Base-by-base conservation (phyloP, 2,888 invertebrate species). In the Phalera bucephala region DNA sequence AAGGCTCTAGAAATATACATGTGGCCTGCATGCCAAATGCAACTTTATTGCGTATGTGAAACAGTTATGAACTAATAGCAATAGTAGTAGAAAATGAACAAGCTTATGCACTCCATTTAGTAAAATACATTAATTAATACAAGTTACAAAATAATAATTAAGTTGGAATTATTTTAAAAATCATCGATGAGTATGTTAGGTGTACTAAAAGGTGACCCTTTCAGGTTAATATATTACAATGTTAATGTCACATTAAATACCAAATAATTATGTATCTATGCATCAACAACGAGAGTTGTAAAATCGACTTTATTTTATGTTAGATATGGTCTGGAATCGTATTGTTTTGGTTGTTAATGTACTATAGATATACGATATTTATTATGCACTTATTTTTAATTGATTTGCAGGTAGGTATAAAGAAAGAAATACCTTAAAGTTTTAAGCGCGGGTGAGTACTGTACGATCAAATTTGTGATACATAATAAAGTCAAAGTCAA, bases 11-110 rank as follows among this genome's bases (percentile, higher is more conserved):
- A n/a, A n/a, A n/a, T n/a, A n/a, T n/a, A n/a, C n/a, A n/a, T n/a
- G 5, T 25, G 11, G 8, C 9, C 2, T 27, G 4, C n/a, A 26
- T n/a, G 13, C 4, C 14, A 14, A 27, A 27, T 27, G 3, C n/a
- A 41, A 37, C 36, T 35, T 36, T 30, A 39, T 22, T 35, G 42
- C 36, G 33, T 34, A 55, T 42, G 43, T 52, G 47, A 60, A 56
- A 52, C 39, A 27, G 31, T 52, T 12, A 12, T 12, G 2, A 25
- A 12, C 7, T 3, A 7, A 22, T n/a, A n/a, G n/a, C n/a, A n/a
- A n/a, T n/a, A 2, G 1, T 25, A 25, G 12, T 11, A n/a, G n/a
- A n/a, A n/a, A n/a, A 21, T 2, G 3, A 7, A 8, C 8, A 33
- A 10, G 30, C 21, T 44, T 33, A n/a, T 25, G 29, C 20, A 35